phyloP scores from a whole-genome alignment of 2,797 vertebrate genomes.

The Orestias chungarensis region DNA sequence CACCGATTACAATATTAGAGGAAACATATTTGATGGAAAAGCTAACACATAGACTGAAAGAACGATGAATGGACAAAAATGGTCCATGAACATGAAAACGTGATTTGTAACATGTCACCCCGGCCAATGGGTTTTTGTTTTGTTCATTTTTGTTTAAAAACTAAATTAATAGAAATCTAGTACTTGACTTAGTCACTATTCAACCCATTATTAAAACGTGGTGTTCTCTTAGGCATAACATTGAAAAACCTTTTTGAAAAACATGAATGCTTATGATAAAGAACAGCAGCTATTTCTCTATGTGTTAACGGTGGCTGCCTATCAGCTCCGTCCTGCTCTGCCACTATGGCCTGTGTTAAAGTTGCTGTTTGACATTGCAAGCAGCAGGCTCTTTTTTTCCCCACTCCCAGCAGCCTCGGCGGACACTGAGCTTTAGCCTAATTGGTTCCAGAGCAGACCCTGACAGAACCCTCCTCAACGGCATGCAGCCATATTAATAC shows the following conservation, averaged over 20 bases:
- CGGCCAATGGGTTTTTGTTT: too few species aligned
- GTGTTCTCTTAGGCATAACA: conserved; percentile 20
- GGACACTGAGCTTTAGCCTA: conserved; percentile 89
- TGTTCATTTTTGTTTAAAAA: too few species aligned
- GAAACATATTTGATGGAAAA: too few species aligned
- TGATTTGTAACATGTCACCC: too few species aligned
- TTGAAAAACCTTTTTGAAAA: not conserved
- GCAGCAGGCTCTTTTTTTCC: conserved; percentile 80
- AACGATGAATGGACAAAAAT: too few species aligned
- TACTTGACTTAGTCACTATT: conserved; percentile 23
- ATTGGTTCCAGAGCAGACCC: conserved; percentile 99
- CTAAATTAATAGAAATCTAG: too few species aligned
- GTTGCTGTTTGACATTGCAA: conserved; percentile 87
- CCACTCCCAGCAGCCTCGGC: conserved; percentile 79
- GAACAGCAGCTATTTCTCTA: conserved; percentile 22
- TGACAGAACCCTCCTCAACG: conserved; percentile 87
- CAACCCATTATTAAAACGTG: conserved; percentile 9
- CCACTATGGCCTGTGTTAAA: conserved; percentile 68
- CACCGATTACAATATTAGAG: too few species aligned
- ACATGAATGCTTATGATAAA: not conserved
- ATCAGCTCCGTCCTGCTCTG: conserved; percentile 50
- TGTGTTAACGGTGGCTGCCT: conserved; percentile 46
- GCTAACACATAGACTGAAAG: too few species aligned
- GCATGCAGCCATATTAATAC: conserved; percentile 89
- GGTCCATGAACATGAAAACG: too few species aligned